phyloP scores from a whole-genome alignment of 2,113 vertebrate genomes.

The Tylochromis polylepis region DNA sequence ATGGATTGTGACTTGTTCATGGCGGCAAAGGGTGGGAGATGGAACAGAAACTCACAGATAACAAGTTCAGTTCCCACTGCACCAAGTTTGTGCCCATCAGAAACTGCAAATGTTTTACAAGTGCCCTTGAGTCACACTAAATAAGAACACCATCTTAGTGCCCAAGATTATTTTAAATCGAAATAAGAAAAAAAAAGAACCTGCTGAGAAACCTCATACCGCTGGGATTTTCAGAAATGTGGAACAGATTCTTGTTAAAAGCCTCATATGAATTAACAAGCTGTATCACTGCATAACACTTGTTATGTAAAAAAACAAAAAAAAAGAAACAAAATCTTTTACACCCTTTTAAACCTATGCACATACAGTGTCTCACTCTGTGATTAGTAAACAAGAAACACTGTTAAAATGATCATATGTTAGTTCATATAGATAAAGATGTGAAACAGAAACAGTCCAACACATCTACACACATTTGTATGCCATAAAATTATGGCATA shows the following conservation, averaged over 20 bases:
- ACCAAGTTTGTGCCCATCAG: not conserved
- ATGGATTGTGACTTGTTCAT: conserved; percentile 29
- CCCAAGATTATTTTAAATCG: not conserved
- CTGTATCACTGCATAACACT: not conserved
- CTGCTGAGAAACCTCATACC: not conserved
- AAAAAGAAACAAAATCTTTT: not conserved
- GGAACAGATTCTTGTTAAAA: not conserved
- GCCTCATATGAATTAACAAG: not conserved
- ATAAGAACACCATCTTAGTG: not conserved
- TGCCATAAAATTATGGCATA: not conserved
- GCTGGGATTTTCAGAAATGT: not conserved
- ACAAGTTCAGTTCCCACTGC: conserved; percentile 11
- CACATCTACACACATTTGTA: not conserved
- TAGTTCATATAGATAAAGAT: not conserved
- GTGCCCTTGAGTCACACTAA: not conserved
- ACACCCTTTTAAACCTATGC: not conserved
- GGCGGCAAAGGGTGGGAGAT: not conserved
- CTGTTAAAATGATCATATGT: not conserved
- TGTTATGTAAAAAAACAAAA: not conserved
- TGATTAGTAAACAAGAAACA: not conserved
- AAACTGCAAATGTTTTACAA: conserved; percentile 1
- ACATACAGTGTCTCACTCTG: not conserved
- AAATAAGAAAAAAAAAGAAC: not conserved
- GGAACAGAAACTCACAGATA: conserved; percentile 1
- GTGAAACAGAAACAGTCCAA: not conserved